These are phyloP conservation scores for Drosophila ficusphila DNA, from an alignment of 1,140 invertebrate genomes.

Conservation along the genomic window DNA sequence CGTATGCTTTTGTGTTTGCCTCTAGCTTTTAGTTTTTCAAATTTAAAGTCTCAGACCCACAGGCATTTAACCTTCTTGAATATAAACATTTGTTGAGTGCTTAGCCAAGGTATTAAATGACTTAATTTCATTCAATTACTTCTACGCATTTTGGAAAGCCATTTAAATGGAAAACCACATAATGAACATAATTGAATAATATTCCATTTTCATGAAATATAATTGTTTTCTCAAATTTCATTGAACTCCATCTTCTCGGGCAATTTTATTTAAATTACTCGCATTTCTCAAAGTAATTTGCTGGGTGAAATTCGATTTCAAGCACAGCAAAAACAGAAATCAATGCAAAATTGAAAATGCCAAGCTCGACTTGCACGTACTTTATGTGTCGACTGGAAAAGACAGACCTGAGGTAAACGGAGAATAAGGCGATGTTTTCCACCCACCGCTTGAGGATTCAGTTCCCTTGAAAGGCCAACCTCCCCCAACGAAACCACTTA, in stretches of 20 bases:
- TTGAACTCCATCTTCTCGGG: not conserved
- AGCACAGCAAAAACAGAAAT: conserved; percentile 10
- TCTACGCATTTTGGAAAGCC: too few relatives aligned
- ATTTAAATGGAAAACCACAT: too few relatives aligned
- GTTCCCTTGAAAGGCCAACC: conserved; percentile 22
- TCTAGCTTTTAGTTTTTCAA: too few relatives aligned
- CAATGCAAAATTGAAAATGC: conserved; percentile 34
- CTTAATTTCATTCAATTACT: too few relatives aligned
- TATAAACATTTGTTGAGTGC: too few relatives aligned
- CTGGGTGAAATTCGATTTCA: conserved; percentile 20
- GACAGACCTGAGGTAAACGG: not conserved
- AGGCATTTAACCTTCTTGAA: too few relatives aligned
- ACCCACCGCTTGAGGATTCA: conserved; percentile 4
- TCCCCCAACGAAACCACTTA: conserved; percentile 3
- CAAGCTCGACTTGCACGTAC: conserved; percentile 20
- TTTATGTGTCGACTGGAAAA: conserved; percentile 6
- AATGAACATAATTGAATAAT: not conserved
- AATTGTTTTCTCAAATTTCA: not conserved
- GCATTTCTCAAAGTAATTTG: conserved; percentile 10
- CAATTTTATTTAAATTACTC: conserved; percentile 33
- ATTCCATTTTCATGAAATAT: not conserved
- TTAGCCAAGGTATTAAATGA: too few relatives aligned
- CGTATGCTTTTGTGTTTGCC: too few relatives aligned
- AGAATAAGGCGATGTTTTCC: conserved; percentile 15
- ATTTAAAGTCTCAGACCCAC: too few relatives aligned